Evolutionary conservation across 2,888 invertebrate genomes (phyloP), one percentile per base, ranked within the genome.

Genomic region (Cataglyphis albicans): DNA sequence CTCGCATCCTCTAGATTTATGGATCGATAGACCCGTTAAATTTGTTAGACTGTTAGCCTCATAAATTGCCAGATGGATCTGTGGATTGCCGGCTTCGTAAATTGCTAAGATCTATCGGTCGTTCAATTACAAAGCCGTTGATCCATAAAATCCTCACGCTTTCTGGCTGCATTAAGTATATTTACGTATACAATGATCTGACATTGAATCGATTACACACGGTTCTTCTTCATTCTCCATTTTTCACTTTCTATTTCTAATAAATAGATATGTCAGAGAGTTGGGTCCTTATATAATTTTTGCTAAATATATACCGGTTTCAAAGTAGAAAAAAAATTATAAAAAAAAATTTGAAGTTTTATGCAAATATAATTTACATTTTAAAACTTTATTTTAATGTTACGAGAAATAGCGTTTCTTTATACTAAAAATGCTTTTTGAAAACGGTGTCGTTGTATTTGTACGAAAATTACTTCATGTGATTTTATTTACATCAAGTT

Each of bases 1-100:
- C 38, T 59, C 44, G 74, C 78, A 59, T 74, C 44, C 59, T 78
- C 78, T 59, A 44, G 59, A 78, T 78, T 78, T 78, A 78, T 78
- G 74, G 78, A 78, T 73, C 74, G 78, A 78, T 78, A 78, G 74
- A 73, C 35, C 78, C 74, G 78, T 78, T 78, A 78, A 78, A 73
- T 78, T 73, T 73, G 78, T 78, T 76, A 44, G 78, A 78, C 78
- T 73, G 73, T 78, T 78, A 59, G 59, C 74, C 73, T 21, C 74
- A 80, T 80, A 80, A 80, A 80, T 80, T 48, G 59, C 44, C 44
- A 80, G 74, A 73, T 59, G 44, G 73, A 68, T 68, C 38, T 38
- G 70, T 25, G 52, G 70, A 78, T 78, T 72, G 57, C 73, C 41
- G 21, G 76, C 72, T 76, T 57, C 55, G 73, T 65, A 76, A 72